Conservation (phyloP, 1,140 invertebrate genomes). For the Pemphigus obesinymphae region DNA sequence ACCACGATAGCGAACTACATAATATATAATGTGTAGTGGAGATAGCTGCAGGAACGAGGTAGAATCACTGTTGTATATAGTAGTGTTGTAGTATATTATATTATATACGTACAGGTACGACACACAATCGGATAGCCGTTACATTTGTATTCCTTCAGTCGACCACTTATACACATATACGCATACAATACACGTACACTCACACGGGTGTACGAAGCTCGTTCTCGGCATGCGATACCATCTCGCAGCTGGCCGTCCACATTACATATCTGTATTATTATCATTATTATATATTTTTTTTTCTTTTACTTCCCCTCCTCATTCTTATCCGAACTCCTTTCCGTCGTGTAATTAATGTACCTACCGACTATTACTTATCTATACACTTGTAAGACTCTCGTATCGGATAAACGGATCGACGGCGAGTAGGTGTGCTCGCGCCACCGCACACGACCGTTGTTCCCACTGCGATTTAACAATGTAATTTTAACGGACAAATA, state of each 20-base stretch:
- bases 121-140: slow-evolving; percentile 1
- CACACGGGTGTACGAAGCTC: background rate
- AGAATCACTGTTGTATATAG: background rate
- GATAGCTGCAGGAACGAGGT: background rate
- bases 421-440: background rate
- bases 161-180: slow-evolving; percentile 13
- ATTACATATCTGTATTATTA: slow-evolving; percentile 12
- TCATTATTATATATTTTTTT: background rate
- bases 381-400: background rate
- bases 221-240: slow-evolving; percentile 21
- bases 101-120: background rate
- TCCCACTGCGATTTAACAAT: no score
- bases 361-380: background rate
- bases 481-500: no score
- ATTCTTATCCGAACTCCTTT: background rate
- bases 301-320: background rate
- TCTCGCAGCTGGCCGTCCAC: background rate
- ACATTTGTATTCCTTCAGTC: slow-evolving; percentile 7
- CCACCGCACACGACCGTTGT: no score
- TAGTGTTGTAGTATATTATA: background rate
- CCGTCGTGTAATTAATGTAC: background rate
- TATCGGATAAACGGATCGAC: slow-evolving; percentile 4
- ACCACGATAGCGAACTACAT: background rate
- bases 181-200: background rate
- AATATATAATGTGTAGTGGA: no score